phyloP scores from a whole-genome alignment of 2,797 vertebrate genomes.

The Falco berigora region DNA sequence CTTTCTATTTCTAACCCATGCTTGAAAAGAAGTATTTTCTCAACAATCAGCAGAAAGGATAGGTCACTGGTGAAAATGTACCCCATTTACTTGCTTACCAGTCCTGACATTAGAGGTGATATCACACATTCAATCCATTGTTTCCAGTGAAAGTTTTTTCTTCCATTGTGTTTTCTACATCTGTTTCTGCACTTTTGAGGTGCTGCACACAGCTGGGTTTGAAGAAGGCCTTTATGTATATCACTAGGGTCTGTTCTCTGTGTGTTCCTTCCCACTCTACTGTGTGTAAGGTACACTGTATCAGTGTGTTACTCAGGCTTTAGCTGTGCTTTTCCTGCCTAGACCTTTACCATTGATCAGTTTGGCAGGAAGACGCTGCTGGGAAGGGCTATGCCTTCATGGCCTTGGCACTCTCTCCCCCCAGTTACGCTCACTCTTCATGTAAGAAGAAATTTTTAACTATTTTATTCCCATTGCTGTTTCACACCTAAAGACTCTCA shows the following conservation, averaged over 20 bases:
- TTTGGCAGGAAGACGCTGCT: slow-evolving; percentile 78
- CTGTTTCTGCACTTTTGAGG: slow-evolving; percentile 81
- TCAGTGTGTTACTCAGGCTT: no score
- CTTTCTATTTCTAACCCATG: not conserved
- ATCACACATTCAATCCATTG: not conserved
- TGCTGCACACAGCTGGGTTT: slow-evolving; percentile 76
- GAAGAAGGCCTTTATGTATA: slow-evolving; percentile 67
- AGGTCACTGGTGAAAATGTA: not conserved
- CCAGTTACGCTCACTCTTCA: slow-evolving; percentile 6
- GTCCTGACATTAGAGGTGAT: not conserved
- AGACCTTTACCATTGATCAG: slow-evolving; percentile 79
- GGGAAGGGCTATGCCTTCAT: slow-evolving; percentile 77
- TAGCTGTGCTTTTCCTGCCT: not conserved
- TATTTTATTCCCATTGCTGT: not conserved
- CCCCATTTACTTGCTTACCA: not conserved
- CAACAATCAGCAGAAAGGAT: not conserved
- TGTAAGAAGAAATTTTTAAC: slow-evolving; percentile 41
- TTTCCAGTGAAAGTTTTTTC: not conserved
- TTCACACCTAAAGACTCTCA: not conserved
- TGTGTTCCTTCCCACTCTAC: slow-evolving; percentile 77
- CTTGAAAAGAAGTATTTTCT: not conserved
- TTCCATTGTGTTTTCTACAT: slow-evolving; percentile 59
- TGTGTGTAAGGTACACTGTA: slow-evolving; percentile 75
- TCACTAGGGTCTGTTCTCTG: slow-evolving; percentile 78
- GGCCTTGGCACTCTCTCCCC: slow-evolving; percentile 70